These are phyloP conservation scores for Oryzias melastigma DNA, from an alignment of 2,113 vertebrate species.

Conservation along the genomic window DNA sequence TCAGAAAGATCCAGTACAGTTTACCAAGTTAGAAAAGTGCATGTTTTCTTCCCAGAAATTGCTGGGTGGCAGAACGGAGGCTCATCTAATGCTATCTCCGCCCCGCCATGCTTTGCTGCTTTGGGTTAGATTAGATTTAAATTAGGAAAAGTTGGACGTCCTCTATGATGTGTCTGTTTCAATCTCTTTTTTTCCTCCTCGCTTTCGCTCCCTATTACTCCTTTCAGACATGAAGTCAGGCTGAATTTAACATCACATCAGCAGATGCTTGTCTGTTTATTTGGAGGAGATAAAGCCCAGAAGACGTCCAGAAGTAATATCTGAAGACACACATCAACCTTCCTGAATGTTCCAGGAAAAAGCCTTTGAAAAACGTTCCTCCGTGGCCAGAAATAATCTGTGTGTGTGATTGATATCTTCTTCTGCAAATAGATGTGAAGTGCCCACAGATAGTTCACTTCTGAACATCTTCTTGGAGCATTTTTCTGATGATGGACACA, in stretches of 20 bases:
- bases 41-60: conserved; percentile 35
- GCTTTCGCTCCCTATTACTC: conserved; percentile 57
- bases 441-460: not conserved
- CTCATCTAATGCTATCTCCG: conserved; percentile 34
- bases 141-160: conserved; percentile 54
- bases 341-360: conserved; percentile 39
- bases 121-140: conserved; percentile 63
- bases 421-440: conserved; percentile 16
- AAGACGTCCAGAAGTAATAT: conserved; percentile 47
- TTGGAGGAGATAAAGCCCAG: conserved; percentile 17
- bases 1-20: conserved; percentile 15
- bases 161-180: conserved; percentile 51
- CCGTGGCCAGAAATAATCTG: conserved; percentile 20
- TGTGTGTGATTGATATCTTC: conserved; percentile 14
- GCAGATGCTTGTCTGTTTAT: conserved; percentile 34
- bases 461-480: too few species aligned
- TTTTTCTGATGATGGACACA: too few species aligned
- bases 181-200: conserved; percentile 55
- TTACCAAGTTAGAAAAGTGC: conserved; percentile 41
- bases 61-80: conserved; percentile 31
- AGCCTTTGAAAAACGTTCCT: conserved; percentile 23
- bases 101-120: conserved; percentile 51
- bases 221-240: conserved; percentile 32
- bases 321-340: conserved; percentile 41
- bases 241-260: conserved; percentile 53